These are phyloP conservation scores for Drosophila leonis DNA, from an alignment of 2,888 invertebrate genomes.

Conservation along the genomic window DNA sequence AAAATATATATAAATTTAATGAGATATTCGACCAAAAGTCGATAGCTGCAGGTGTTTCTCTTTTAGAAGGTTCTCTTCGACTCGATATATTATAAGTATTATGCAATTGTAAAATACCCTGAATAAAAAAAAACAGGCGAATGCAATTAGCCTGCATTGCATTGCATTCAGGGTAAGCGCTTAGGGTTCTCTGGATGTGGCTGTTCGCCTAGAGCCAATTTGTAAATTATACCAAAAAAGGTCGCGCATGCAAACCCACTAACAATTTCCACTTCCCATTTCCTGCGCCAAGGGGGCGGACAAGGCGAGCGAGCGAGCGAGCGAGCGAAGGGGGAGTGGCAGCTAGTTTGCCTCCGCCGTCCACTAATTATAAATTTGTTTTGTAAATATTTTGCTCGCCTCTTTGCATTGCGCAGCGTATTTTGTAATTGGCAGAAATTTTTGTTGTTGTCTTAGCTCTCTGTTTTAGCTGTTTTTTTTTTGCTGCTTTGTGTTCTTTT, in stretches of 20 bases:
- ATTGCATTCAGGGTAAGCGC: slow-evolving; percentile 25
- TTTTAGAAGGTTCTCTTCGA: slow-evolving; percentile 21
- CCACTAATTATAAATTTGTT: slow-evolving; percentile 76
- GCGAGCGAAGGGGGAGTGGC: not conserved
- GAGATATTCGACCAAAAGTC: slow-evolving; percentile 48
- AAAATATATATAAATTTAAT: slow-evolving; percentile 38
- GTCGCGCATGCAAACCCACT: slow-evolving; percentile 70
- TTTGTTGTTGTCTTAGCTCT: slow-evolving; percentile 8
- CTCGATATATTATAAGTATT: slow-evolving; percentile 18
- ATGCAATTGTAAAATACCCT: slow-evolving; percentile 53
- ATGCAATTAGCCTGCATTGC: slow-evolving; percentile 64
- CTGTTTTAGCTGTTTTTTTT: slow-evolving; percentile 5
- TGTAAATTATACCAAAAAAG: slow-evolving; percentile 74
- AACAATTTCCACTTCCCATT: slow-evolving; percentile 61
- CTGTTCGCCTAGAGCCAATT: slow-evolving; percentile 57
- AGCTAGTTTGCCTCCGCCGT: slow-evolving; percentile 38
- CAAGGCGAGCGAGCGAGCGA: not conserved
- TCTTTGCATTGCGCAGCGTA: slow-evolving; percentile 40
- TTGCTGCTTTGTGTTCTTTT: slow-evolving; percentile 20
- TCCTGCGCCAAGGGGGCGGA: slow-evolving; percentile 20
- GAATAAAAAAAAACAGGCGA: not conserved
- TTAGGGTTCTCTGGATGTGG: slow-evolving; percentile 33
- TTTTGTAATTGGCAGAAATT: slow-evolving; percentile 32
- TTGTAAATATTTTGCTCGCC: slow-evolving; percentile 72
- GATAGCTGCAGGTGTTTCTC: slow-evolving; percentile 64